These are phyloP conservation scores for Frankliniella intonsa DNA, from an alignment of 2,888 invertebrate genomes.

Conservation along the genomic window DNA sequence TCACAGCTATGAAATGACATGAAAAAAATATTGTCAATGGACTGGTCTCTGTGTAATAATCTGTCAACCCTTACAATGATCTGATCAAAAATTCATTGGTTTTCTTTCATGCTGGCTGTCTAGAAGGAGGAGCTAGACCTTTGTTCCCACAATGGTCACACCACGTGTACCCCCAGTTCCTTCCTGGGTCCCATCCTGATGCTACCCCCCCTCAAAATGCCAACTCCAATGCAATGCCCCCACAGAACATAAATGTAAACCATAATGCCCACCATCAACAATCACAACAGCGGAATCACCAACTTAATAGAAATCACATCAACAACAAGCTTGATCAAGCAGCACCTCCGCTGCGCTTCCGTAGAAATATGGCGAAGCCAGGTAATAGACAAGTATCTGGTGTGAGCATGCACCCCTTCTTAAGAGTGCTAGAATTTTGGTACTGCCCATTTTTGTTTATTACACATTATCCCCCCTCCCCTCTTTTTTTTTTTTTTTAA, in stretches of 20 bases:
- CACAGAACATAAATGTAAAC: constrained; percentile 56
- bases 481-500: constrained; percentile 29
- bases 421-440: constrained; percentile 14
- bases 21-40: neutral
- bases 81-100: constrained; percentile 28
- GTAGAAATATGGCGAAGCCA: constrained; percentile 39
- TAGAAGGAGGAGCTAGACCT: constrained; percentile 60
- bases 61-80: neutral
- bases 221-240: constrained; percentile 47
- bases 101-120: constrained; percentile 49
- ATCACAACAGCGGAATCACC: constrained; percentile 48
- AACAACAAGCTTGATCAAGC: constrained; percentile 52
- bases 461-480: constrained; percentile 22
- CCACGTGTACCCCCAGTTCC: constrained; percentile 90
- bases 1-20: too few species aligned
- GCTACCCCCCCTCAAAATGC: constrained; percentile 48
- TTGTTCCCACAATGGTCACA: constrained; percentile 93
- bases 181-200: constrained; percentile 75
- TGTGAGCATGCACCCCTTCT: constrained; percentile 43
- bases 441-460: constrained; percentile 34
- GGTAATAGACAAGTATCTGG: constrained; percentile 56
- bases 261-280: constrained; percentile 55
- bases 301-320: constrained; percentile 39
- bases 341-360: constrained; percentile 41
- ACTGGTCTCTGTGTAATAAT: neutral